Percentiles rank a stretch among this genome's conserved stretches.
Evolutionary conservation across 2,113 vertebrate genomes (phyloP).

Genomic region (Erythrolamprus reginae): DNA sequence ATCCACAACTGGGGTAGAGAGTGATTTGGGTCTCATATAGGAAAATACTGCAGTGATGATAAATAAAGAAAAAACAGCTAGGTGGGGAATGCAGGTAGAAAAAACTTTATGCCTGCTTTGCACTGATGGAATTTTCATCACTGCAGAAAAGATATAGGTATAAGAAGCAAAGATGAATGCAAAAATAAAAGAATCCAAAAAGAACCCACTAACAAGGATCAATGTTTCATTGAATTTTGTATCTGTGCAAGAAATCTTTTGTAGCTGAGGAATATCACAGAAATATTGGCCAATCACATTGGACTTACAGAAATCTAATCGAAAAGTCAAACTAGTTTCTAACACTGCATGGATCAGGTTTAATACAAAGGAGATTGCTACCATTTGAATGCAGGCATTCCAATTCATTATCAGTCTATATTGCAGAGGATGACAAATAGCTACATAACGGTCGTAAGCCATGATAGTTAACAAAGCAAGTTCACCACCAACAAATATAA

Average conservation of each 20-base stretch:
- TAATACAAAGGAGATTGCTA: neutral
- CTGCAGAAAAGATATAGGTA: neutral
- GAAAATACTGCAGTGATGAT: neutral
- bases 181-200: neutral
- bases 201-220: neutral
- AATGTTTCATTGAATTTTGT: neutral
- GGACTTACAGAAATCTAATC: neutral
- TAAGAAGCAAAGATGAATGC: neutral
- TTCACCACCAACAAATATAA: neutral
- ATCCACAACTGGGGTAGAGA: neutral
- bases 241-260: neutral
- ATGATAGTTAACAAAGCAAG: neutral
- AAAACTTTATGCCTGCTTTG: neutral
- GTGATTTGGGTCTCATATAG: neutral
- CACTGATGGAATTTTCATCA: neutral
- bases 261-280: neutral
- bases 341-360: neutral
- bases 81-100: neutral
- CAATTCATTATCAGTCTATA: too few species aligned
- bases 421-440: too few species aligned
- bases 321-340: neutral
- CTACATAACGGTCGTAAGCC: too few species aligned
- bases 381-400: too few species aligned
- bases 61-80: neutral
- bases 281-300: neutral